phyloP scores from a whole-genome alignment of 2,797 vertebrate species.

The Prionace glauca region DNA sequence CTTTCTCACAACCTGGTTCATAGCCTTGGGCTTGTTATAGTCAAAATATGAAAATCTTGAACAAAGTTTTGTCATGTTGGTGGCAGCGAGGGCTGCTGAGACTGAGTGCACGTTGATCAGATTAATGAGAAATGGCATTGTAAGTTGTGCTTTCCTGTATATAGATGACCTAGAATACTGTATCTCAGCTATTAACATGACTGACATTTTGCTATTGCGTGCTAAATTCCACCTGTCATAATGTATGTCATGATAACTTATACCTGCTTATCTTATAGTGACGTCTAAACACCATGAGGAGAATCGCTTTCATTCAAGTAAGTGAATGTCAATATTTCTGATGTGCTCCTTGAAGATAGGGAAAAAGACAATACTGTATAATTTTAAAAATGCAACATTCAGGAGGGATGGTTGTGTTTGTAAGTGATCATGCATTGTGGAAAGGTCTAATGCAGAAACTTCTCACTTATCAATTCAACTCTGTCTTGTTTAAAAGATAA shows the following conservation, averaged over 20 bases:
- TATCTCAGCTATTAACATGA: not conserved
- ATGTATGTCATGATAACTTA: not conserved
- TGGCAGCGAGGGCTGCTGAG: not conserved
- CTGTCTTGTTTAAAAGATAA: not conserved
- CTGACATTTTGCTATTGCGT: not conserved
- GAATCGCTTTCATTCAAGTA: conserved; percentile 32
- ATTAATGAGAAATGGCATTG: not conserved
- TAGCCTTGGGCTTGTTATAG: not conserved
- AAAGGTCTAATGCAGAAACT: not conserved
- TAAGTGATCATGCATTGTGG: not conserved
- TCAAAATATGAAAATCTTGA: not conserved
- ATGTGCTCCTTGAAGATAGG: not conserved
- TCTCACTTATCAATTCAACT: not conserved
- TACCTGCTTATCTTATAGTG: conserved; percentile 18
- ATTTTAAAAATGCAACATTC: not conserved
- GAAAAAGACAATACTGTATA: not conserved
- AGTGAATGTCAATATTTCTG: not conserved
- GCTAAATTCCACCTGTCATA: not conserved
- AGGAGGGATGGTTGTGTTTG: not conserved
- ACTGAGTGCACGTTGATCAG: not conserved
- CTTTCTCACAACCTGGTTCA: not conserved
- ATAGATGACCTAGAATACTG: not conserved
- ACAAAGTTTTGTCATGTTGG: not conserved
- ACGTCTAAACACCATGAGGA: conserved; percentile 26
- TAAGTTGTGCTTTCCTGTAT: not conserved